Conservation (phyloP, 2,888 invertebrate species). For the Trimorus sp. region DNA sequence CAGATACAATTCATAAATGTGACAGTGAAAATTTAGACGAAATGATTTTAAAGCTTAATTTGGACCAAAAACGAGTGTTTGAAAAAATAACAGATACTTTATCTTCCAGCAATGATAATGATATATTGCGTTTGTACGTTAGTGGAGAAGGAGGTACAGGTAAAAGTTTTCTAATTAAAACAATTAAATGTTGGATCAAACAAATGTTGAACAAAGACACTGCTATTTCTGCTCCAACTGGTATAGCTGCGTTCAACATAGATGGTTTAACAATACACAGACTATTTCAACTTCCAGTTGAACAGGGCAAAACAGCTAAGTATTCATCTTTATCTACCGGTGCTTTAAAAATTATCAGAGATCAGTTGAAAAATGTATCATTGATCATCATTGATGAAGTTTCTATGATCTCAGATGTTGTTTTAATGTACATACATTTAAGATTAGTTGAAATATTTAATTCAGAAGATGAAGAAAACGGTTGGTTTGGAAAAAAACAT, state of each 20-base stretch:
- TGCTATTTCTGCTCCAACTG: slow-evolving; percentile 72
- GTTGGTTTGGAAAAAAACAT: slow-evolving; percentile 73
- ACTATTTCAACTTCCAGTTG: slow-evolving; percentile 73
- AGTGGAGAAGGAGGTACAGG: slow-evolving; percentile 73
- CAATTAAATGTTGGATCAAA: slow-evolving; percentile 70
- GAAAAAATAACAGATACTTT: background rate
- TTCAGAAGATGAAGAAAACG: slow-evolving; percentile 68
- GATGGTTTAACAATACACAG: slow-evolving; percentile 74
- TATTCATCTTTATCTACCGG: slow-evolving; percentile 71
- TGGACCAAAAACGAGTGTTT: background rate
- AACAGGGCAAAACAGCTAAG: slow-evolving; percentile 72
- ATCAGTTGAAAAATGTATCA: slow-evolving; percentile 68
- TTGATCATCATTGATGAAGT: slow-evolving; percentile 72
- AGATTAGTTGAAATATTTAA: slow-evolving; percentile 72
- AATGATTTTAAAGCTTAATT: background rate
- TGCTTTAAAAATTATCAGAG: slow-evolving; percentile 68
- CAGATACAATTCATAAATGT: background rate
- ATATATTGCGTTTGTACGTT: slow-evolving; percentile 56
- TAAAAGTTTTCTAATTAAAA: slow-evolving; percentile 73
- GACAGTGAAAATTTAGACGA: background rate
- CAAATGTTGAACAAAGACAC: slow-evolving; percentile 70
- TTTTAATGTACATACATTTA: slow-evolving; percentile 69
- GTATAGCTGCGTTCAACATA: slow-evolving; percentile 76
- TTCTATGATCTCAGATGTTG: slow-evolving; percentile 68
- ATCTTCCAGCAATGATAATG: background rate